A percentile compares a stretch with the other conserved stretches of the same genome.
Conservation (phyloP, 1,140 invertebrate genomes). For the Eumaeus atala region DNA sequence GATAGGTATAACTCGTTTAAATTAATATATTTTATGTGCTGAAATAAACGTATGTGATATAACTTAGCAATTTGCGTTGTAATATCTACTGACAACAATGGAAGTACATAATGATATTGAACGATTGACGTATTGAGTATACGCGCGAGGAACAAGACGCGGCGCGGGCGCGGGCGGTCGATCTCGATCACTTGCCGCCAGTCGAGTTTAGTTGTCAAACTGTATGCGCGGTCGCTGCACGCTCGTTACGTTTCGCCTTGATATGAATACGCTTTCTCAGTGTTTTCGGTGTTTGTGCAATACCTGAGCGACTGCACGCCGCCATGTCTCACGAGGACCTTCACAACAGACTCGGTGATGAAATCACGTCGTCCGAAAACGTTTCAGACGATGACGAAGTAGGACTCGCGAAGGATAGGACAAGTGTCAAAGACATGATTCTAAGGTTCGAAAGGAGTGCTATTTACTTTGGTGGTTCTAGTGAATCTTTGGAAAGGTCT, state of each 20-base stretch:
- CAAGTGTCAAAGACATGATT: constrained; percentile 61
- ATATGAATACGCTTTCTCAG: constrained; percentile 46
- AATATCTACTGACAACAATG: no score
- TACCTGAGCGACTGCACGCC: constrained; percentile 31
- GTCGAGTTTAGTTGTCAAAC: constrained; percentile 41
- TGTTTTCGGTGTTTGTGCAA: constrained; percentile 46
- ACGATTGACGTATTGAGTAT: constrained; percentile 25
- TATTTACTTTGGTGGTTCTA: constrained; percentile 39
- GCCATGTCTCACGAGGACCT: constrained; percentile 60
- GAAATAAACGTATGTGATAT: no score
- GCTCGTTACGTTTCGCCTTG: constrained; percentile 38
- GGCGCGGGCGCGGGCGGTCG: constrained; percentile 42
- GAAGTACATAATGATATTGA: not conserved
- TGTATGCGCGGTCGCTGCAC: constrained; percentile 45
- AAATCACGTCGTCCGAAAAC: constrained; percentile 42
- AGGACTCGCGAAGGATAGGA: constrained; percentile 48
- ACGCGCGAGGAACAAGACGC: constrained; percentile 21
- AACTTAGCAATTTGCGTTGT: no score
- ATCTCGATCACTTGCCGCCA: constrained; percentile 29
- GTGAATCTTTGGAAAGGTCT: constrained; percentile 49
- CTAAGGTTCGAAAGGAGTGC: constrained; percentile 56
- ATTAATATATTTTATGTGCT: no score
- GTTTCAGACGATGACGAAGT: constrained; percentile 53
- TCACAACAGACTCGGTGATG: constrained; percentile 37
- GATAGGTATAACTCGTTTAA: no score